Base-by-base conservation (phyloP, 2,113 vertebrate species). In the Oncorhynchus kisutch region DNA sequence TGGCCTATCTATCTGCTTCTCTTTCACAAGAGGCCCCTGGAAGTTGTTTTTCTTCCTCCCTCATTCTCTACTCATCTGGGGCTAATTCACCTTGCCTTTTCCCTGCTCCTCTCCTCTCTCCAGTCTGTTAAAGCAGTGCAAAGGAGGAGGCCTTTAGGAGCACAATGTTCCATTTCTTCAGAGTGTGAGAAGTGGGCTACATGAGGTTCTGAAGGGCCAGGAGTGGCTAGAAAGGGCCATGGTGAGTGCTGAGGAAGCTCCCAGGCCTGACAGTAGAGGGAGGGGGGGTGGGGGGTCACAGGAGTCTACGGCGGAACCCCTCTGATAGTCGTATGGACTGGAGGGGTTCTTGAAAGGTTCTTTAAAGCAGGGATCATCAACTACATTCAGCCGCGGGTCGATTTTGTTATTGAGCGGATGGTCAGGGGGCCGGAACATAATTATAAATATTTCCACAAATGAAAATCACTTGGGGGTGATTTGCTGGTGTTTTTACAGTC, bases 51-150 rank as follows among this genome's bases (percentile, higher is more conserved):
- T 34, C 25, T 78, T 77, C 74, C 62, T 73, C 48, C 34, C 59
- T 70, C 51, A 5, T 13, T n/a, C 70, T 67, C 34, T 69, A 74
- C 75, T 68, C 24, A 34, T 84, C 73, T 45, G 57, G 20, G 64
- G 25, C 79, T 78, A 51, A 85, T 89, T 81, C 75, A 39, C 78
- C 84, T 75, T 76, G 86, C 82, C 16, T 86, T 91, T 88, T 88
- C n/a, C 20, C 59, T 7, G 57, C 20, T 22, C 18, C 59, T 60
- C 20, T 22, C 14, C 14, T 22, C 18, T 60, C 59, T 18, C 3
- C 20, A 7, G 16, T 60, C 57, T 60, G 57, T 8, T 20, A 20
- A 14, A 60, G 57, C 57, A 20, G 2, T 14, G 57, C 7, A 9
- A 60, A 34, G 31, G 31, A 34, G 31, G 5, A 34, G 31, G 31